A percentile compares a stretch with the other conserved stretches of the same genome.
phyloP scores from a whole-genome alignment of 2,888 invertebrate species.

The Falcaria lacertinaria region DNA sequence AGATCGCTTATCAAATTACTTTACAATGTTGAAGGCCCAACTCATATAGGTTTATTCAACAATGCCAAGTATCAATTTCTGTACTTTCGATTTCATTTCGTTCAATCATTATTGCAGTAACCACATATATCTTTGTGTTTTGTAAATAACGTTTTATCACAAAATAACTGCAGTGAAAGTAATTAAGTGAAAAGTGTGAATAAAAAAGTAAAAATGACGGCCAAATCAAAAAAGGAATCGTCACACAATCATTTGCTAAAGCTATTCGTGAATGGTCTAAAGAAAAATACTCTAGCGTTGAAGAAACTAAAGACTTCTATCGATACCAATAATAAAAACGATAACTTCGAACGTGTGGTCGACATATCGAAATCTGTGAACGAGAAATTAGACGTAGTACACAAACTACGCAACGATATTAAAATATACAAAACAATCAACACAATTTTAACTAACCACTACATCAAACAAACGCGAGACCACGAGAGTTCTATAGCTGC shows the following conservation, averaged over 20 bases:
- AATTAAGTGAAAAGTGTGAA: constrained; percentile 8
- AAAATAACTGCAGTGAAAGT: background rate
- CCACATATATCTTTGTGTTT: too few relatives aligned
- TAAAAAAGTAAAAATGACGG: constrained; percentile 38
- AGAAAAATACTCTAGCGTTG: constrained; percentile 62
- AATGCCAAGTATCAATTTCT: background rate
- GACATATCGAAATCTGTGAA: constrained; percentile 57
- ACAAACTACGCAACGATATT: constrained; percentile 67
- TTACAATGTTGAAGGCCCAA: background rate
- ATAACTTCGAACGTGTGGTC: constrained; percentile 49
- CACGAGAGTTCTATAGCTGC: constrained; percentile 55
- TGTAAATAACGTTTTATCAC: too few relatives aligned
- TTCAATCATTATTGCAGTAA: background rate
- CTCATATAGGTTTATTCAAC: background rate
- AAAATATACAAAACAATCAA: constrained; percentile 72
- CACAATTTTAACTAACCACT: constrained; percentile 68
- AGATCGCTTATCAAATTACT: background rate
- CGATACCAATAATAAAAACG: constrained; percentile 39
- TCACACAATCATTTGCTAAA: constrained; percentile 45
- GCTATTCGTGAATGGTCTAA: constrained; percentile 50
- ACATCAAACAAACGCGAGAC: constrained; percentile 62
- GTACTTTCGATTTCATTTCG: background rate
- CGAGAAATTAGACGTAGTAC: constrained; percentile 67
- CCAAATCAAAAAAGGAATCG: constrained; percentile 36
- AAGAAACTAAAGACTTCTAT: constrained; percentile 52